Percentiles rank a stretch among this genome's conserved stretches.
Conservation (phyloP, 1,140 invertebrate genomes). For the Diachasma alloeum region DNA sequence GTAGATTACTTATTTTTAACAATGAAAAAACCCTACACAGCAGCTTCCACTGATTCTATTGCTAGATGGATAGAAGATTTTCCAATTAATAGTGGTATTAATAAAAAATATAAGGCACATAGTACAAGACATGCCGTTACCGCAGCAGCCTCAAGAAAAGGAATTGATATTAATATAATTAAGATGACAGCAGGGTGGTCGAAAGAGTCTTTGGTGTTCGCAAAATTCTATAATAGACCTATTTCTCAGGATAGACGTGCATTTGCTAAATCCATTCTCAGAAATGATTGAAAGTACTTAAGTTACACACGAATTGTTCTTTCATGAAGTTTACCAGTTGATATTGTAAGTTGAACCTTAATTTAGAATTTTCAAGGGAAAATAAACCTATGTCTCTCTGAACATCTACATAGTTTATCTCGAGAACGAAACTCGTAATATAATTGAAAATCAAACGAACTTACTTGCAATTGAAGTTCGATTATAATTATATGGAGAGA, state of each 20-base stretch:
- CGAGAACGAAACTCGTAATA: too few species aligned
- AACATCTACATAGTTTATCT: too few species aligned
- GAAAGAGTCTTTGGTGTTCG: neutral
- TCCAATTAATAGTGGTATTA: slow-evolving; percentile 19
- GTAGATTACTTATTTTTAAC: slow-evolving; percentile 7
- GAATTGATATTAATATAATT: neutral
- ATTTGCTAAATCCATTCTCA: neutral
- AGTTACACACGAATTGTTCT: too few species aligned
- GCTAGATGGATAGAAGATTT: slow-evolving; percentile 11
- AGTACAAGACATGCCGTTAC: slow-evolving; percentile 8
- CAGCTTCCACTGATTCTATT: neutral
- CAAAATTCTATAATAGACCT: slow-evolving; percentile 1
- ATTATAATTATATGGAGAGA: neutral
- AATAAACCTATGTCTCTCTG: too few species aligned
- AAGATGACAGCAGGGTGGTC: neutral
- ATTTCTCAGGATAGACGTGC: neutral
- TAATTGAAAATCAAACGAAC: too few species aligned
- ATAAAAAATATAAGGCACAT: slow-evolving; percentile 12
- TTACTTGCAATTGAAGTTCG: too few species aligned
- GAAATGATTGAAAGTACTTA: neutral
- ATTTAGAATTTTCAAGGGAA: too few species aligned
- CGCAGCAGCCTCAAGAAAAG: neutral
- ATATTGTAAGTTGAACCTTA: neutral
- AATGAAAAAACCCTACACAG: slow-evolving; percentile 13
- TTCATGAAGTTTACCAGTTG: too few species aligned